Base-by-base conservation (phyloP, 2,888 invertebrate genomes). In the Cheilosia vulpina region DNA sequence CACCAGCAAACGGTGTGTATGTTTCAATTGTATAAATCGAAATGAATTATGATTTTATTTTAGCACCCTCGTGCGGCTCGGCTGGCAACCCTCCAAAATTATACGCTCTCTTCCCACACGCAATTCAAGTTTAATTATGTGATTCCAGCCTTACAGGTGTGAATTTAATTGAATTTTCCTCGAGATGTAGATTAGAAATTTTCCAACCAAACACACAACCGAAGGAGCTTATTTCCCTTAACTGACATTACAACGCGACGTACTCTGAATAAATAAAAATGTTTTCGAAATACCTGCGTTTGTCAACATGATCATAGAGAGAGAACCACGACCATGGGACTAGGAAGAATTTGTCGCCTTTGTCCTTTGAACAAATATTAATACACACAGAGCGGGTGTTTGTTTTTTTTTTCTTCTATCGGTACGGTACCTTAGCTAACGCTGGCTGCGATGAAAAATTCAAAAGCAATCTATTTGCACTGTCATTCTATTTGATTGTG, bases 61-160 rank as follows among this genome's bases (percentile, higher is more conserved):
- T 34, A 27, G 34, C 57, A 66, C 66, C 47, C 52, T 47, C 15
- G 41, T n/a, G 3, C 21, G 27, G 45, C 9, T 15, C 19, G 27
- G 43, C 43, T 27, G 50, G 15, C 24, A 41, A 47, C 47, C 41
- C 63, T 41, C 63, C 69, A 65, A 66, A 77, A 65, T 82, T 52
- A 50, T 66, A 38, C 38, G 68, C 27, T 57, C 58, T 9, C 31
- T 19, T 57, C 58, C 38, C 71, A 47, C 24, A 24, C 52, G 31
- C 85, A 72, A 77, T 85, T 85, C 72, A 85, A 85, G 57, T 85
- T 81, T 85, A 85, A 85, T 85, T 85, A 85, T 72, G 72, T 68
- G 85, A 81, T 81, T 58, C 76, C 57, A 72, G 52, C 76, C 27
- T 77, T 85, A 81, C 85, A 85, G 85, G 85, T 85, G 85, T 81